Conservation (phyloP, 2,888 invertebrate genomes). For the Sesia apiformis region DNA sequence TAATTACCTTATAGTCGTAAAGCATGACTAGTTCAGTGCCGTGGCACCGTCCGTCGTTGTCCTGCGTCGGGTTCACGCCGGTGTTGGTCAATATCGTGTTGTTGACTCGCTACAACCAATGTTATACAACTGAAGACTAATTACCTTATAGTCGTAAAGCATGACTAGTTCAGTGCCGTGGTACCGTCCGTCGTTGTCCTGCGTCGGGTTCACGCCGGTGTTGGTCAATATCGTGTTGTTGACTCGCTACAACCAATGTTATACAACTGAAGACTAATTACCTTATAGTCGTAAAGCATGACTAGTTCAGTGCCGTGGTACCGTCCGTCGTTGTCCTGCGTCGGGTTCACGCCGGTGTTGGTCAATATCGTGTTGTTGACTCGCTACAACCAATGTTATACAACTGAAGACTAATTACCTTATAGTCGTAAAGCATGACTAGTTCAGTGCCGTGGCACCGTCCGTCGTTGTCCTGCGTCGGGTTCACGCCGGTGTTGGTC, state of each 20-base stretch:
- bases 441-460: constrained; percentile 92
- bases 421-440: constrained; percentile 96
- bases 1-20: constrained; percentile 93
- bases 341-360: constrained; percentile 24
- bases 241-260: no score
- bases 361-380: constrained; percentile 31
- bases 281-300: constrained; percentile 96
- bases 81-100: constrained; percentile 31
- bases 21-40: constrained; percentile 95
- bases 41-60: constrained; percentile 84
- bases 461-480: constrained; percentile 75
- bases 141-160: constrained; percentile 94
- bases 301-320: constrained; percentile 94
- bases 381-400: no score
- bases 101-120: no score
- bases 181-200: constrained; percentile 81
- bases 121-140: no score
- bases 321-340: constrained; percentile 78
- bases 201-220: constrained; percentile 24
- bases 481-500: constrained; percentile 24
- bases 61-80: constrained; percentile 29
- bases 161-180: constrained; percentile 94
- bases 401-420: no score
- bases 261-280: no score
- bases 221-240: constrained; percentile 33